phyloP scores from a whole-genome alignment of 1,140 invertebrate species.

The Drosophila suzukii region DNA sequence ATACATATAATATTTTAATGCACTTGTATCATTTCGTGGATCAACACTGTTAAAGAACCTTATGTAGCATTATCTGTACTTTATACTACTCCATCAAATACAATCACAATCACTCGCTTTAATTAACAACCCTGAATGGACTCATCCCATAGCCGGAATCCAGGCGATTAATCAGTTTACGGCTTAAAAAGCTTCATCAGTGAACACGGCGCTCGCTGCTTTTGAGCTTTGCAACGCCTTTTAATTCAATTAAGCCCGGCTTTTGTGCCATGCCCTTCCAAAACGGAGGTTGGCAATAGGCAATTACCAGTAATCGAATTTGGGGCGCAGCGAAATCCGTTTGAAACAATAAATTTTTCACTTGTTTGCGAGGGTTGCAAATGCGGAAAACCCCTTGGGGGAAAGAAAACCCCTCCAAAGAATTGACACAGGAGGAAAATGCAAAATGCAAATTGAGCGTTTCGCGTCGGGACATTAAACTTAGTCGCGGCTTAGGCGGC shows the following conservation, averaged over 20 bases:
- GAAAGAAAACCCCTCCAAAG: neutral
- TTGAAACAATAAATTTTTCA: constrained; percentile 76
- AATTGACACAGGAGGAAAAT: constrained; percentile 30
- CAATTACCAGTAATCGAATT: constrained; percentile 79
- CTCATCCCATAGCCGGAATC: constrained; percentile 12
- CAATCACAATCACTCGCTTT: constrained; percentile 22
- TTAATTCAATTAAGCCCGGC: constrained; percentile 74
- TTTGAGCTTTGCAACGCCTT: constrained; percentile 65
- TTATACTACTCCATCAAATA: too few relatives aligned
- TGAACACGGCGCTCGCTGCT: constrained; percentile 36
- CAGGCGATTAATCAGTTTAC: constrained; percentile 61
- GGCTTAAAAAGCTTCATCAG: constrained; percentile 65
- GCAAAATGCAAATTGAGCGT: constrained; percentile 69
- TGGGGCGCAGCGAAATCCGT: constrained; percentile 57
- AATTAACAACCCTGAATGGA: constrained; percentile 8
- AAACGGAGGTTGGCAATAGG: constrained; percentile 54
- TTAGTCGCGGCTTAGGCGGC: constrained; percentile 67
- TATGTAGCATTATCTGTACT: neutral
- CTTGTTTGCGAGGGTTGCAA: constrained; percentile 17
- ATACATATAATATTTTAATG: too few relatives aligned
- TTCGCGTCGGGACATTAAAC: constrained; percentile 57
- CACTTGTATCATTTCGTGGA: too few relatives aligned
- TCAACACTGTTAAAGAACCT: too few relatives aligned
- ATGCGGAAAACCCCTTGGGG: neutral
- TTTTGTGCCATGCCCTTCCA: constrained; percentile 49